Percentiles rank a stretch among this genome's conserved stretches.
Evolutionary conservation across 37 sponge, comb jelly and placozoan genomes (phyloP).

Genomic region (Bolinopsis microptera): DNA sequence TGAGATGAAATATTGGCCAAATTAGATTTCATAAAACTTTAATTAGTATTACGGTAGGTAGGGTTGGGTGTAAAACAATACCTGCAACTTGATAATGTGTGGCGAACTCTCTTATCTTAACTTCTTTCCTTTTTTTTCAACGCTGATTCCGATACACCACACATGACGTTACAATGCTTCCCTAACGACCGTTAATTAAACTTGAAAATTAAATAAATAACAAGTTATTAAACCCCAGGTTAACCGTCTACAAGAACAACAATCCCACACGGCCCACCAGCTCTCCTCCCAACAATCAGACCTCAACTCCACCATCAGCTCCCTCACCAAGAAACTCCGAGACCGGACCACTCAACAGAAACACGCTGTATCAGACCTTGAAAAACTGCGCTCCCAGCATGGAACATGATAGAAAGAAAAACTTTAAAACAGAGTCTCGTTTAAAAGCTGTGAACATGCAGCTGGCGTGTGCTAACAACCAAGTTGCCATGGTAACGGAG

Average conservation of each 20-base stretch:
- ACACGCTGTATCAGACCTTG: not conserved
- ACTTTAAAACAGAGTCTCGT: not conserved
- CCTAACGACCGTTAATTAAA: too few species aligned
- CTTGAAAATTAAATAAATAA: too few species aligned
- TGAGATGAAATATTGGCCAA: too few species aligned
- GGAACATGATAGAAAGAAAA: not conserved
- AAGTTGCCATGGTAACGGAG: conserved; percentile 8
- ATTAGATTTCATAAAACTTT: too few species aligned
- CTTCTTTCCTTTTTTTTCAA: too few species aligned
- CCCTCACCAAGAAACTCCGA: not conserved
- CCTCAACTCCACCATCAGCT: not conserved
- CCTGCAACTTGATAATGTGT: too few species aligned
- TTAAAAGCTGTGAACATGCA: not conserved
- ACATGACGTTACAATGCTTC: too few species aligned
- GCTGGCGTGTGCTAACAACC: conserved; percentile 6
- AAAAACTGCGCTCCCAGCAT: not conserved
- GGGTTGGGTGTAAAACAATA: too few species aligned
- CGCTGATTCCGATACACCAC: too few species aligned
- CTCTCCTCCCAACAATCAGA: not conserved
- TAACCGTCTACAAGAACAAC: conserved; percentile 15
- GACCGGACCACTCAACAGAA: not conserved
- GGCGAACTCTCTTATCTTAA: too few species aligned
- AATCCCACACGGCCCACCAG: not conserved
- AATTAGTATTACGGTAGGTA: too few species aligned
- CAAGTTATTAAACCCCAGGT: too few species aligned